phyloP scores from a whole-genome alignment of 2,888 invertebrate genomes.

The Brachypalpus laphriformis region DNA sequence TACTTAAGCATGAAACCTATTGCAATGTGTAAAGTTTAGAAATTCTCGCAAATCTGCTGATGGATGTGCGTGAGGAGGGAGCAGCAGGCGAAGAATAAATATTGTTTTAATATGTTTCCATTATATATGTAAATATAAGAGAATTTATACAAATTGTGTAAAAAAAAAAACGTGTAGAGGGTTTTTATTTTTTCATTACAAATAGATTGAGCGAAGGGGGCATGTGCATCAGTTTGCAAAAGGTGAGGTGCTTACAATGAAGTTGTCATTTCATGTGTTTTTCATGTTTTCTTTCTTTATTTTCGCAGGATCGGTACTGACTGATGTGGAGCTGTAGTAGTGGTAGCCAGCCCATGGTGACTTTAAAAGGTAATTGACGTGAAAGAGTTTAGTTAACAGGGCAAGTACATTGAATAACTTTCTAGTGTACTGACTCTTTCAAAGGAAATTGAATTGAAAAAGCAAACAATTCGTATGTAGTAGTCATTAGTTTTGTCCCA shows the following conservation, averaged over 20 bases:
- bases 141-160: slow-evolving; percentile 55
- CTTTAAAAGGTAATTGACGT: neutral
- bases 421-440: too few species aligned
- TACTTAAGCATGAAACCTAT: slow-evolving; percentile 17
- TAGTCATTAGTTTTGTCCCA: too few species aligned
- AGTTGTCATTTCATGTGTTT: too few species aligned
- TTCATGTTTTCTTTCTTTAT: too few species aligned
- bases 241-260: too few species aligned
- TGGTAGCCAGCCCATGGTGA: too few species aligned
- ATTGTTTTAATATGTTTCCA: slow-evolving; percentile 56
- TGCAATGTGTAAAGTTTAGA: slow-evolving; percentile 24
- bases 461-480: too few species aligned
- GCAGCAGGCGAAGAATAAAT: slow-evolving; percentile 37
- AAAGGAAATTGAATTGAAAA: too few species aligned
- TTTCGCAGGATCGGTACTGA: too few species aligned
- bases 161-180: slow-evolving; percentile 32
- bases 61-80: slow-evolving; percentile 9
- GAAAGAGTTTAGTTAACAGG: neutral
- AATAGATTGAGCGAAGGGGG: neutral
- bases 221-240: too few species aligned
- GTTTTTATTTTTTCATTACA: neutral
- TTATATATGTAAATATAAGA: slow-evolving; percentile 67
- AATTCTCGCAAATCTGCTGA: slow-evolving; percentile 11
- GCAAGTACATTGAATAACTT: too few species aligned
- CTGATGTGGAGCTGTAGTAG: too few species aligned